A percentile compares a stretch with the other conserved stretches of the same genome.
Conservation (phyloP, 1,140 invertebrate species). For the Anagrus nilaparvatae region DNA sequence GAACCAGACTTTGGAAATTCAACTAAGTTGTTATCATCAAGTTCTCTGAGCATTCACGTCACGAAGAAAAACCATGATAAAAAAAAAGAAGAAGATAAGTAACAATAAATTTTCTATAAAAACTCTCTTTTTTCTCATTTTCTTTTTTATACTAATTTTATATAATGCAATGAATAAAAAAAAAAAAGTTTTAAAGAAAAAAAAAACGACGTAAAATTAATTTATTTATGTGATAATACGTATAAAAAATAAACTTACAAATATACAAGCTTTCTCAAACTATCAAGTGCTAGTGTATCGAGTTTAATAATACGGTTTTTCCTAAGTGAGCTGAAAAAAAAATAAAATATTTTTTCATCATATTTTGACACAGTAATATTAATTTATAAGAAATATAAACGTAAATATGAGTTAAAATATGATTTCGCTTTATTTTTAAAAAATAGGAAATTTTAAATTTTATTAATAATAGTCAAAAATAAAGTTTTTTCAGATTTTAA, state of each 20-base stretch:
- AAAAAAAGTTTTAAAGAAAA: too few relatives aligned
- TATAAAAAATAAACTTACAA: conserved; percentile 54
- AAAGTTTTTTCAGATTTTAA: too few relatives aligned
- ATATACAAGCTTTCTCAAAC: conserved; percentile 53
- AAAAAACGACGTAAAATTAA: too few relatives aligned
- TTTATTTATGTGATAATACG: too few relatives aligned
- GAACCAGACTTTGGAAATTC: conserved; percentile 54
- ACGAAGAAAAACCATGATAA: too few relatives aligned
- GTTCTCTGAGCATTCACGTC: conserved; percentile 56
- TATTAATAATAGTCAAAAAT: too few relatives aligned
- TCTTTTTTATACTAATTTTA: not conserved
- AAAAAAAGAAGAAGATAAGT: conserved; percentile 24
- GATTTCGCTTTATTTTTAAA: too few relatives aligned
- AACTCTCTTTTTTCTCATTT: conserved; percentile 22
- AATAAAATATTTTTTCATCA: too few relatives aligned
- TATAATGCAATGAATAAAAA: not conserved
- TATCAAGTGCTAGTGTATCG: conserved; percentile 52
- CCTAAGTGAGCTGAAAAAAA: conserved; percentile 51
- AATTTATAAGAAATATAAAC: too few relatives aligned
- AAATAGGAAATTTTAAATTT: too few relatives aligned
- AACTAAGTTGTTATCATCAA: conserved; percentile 62
- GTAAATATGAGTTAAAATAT: too few relatives aligned
- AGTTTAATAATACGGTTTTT: conserved; percentile 56
- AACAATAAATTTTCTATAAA: conserved; percentile 10
- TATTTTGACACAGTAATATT: too few relatives aligned